These are phyloP conservation scores for Caenorhabditis briggsae DNA, from an alignment of 1,140 invertebrate species.

Conservation along the genomic window DNA sequence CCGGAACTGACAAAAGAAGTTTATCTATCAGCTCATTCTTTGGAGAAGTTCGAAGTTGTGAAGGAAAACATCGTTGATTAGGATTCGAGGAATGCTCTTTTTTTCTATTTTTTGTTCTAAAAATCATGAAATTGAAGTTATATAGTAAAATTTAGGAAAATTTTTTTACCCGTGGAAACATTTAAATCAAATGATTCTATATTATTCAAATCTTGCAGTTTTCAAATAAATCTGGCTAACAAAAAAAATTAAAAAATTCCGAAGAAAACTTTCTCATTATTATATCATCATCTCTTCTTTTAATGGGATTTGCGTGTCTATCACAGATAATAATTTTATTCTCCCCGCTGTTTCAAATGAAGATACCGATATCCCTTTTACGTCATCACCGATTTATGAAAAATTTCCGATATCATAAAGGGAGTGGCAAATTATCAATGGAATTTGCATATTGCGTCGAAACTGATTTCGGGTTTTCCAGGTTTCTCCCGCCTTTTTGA, in stretches of 20 bases:
- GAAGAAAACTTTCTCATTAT: neutral
- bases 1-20: no score
- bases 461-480: slow-evolving; percentile 32
- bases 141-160: no score
- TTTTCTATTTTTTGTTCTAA: no score
- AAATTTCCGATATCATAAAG: slow-evolving; percentile 32
- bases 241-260: neutral
- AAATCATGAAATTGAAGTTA: no score
- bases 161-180: no score
- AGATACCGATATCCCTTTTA: neutral
- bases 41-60: no score
- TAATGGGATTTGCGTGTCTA: neutral
- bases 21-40: no score
- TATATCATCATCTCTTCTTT: neutral
- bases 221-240: no score
- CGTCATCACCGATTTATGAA: slow-evolving; percentile 40
- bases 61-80: no score
- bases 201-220: no score
- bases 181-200: no score
- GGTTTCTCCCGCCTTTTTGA: neutral
- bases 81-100: no score
- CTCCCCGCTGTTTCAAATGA: neutral
- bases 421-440: slow-evolving; percentile 43
- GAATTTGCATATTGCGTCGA: slow-evolving; percentile 38
- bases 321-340: neutral